Base-by-base conservation (phyloP, 2,888 invertebrate species). In the Ramazzottius varieornatus region DNA sequence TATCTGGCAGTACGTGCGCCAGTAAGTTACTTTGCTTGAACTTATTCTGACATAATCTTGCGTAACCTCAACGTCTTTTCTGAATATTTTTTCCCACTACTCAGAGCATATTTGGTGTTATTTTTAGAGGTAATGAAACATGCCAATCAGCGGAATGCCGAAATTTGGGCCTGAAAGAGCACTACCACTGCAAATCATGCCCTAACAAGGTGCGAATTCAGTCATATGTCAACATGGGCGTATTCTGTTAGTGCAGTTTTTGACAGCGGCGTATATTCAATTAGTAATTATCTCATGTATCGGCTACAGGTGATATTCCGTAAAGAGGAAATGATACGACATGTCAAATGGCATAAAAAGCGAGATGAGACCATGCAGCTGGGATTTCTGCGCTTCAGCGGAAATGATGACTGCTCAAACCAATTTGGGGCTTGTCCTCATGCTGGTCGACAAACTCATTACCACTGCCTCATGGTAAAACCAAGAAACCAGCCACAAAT, bases 291-390 rank as follows among this genome's bases (percentile, higher is more conserved):
- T 40, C 8, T 20, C 20, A 20, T 40, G 8, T 40, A 20, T 40
- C 13, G 8, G 40, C 20, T 40, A 20, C 70, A 77, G 74, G 89
- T 93, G n/a, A 88, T 96, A 74, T 86, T 90, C 72, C 93, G 94
- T 78, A 93, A 94, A 75, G 96, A 96, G 76, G 94, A 96, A 75
- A 94, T 96, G 86, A 93, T 94, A 69, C 83, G 94, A 54, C 94
- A 96, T 77, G 90, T 92, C 74, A 96, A 96, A 80, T 94, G 94
- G 94, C 94, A 96, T 79, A 92, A 93, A 80, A 96, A 96, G 78
- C 83, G 94, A 1, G 93, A 93, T 73, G 94, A 96, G 75, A 91
- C 91, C 2, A 79, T 96, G 40, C 89, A 91, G 69, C 88, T 94
- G 73, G 94, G 94, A 24, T 91, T 91, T 78, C 86, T 91, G 74